Base-by-base conservation (phyloP, 37 sponge, comb jelly and placozoan genomes). In the Cladorhizidae sp. region DNA sequence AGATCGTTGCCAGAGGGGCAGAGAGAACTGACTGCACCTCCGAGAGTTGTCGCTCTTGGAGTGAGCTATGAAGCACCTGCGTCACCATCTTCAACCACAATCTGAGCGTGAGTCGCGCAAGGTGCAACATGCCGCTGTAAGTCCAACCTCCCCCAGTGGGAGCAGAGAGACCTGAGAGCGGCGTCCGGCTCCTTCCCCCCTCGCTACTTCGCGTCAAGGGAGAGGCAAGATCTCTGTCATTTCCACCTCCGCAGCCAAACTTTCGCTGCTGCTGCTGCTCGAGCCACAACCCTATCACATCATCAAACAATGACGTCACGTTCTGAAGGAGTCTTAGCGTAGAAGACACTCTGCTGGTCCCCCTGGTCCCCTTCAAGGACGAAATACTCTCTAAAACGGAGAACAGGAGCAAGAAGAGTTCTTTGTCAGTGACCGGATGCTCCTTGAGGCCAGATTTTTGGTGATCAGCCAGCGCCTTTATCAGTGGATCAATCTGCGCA, bases 271-370 rank as follows among this genome's bases (percentile, higher is more conserved):
- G 76, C 22, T 80, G 23, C 17, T 33, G 33, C 57, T 88, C 37
- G n/a, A 85, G 22, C 90, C 90, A 90, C 1, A 75, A 55, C 1
- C 38, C 62, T 2, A 75, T 39, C 55, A 79, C 40, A n/a, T 90
- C 90, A n/a, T 80, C 77, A 21, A 90, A 75, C 41, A 90, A 54
- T 14, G 51, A 57, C 0, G 85, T 80, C 52, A 85, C 63, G 25
- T 70, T 62, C 18, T 79, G 63, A 0, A 90, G 63, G 43, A 76
- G 80, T n/a, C 68, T 76, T 33, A 84, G 28, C 9, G 77, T 62
- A 20, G 75, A 70, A 26, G 40, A 2, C 2, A 85, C 29, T 42
- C 76, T 80, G 55, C 38, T 59, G 25, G 75, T 64, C 11, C 79
- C 77, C 39, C 76, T 51, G 36, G 80, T 31, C 49, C 36, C 65